Base-by-base conservation (phyloP, 2,797 vertebrate genomes). In the Halcyon chelicuti region DNA sequence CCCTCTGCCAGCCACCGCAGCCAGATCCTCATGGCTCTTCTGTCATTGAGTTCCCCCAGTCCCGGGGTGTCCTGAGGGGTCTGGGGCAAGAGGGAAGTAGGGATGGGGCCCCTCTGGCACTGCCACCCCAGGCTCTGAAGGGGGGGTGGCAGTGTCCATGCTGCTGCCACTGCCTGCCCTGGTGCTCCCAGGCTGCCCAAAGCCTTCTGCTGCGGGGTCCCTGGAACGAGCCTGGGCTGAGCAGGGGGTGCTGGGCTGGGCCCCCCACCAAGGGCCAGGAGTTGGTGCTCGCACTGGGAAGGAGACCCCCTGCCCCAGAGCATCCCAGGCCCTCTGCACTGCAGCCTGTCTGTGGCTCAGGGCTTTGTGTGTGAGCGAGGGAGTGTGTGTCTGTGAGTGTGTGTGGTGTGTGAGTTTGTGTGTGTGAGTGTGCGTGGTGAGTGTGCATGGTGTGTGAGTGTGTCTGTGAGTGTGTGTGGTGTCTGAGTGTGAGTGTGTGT, bases 31-130 rank as follows among this genome's bases (percentile, higher is more conserved):
- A 7, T 0, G 0, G 26, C 31, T 49, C 19, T 49, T 52, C 62
- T 39, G 0, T 23, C 39, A 3, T 4, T 7, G 16, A 39, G 39
- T 44, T 58, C 12, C 22, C n/a, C 7, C 12, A 40, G 52, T 15
- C 42, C 47, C 9, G 0, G 44, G 44, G 44, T 46, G 20, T 54
- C 9, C 2, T 55, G 60, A 65, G 47, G 22, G 9, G 4, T 19
- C 35, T 84, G 52, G 46, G 40, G 25, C 16, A 70, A 44, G 44
- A 54, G 33, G 33, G 22, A 10, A 42, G 33, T 4, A 33, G 61
- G 61, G 22, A 2, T 61, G 26, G 18, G 37, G 8, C 5, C 29
- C 21, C 26, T 40, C 39, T 79, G 84, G 12, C 55, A 72, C 20
- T 49, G 54, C 68, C 54, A 4, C 28, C 46, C 25, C 42, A 25